Evolutionary conservation across 2,888 invertebrate genomes (phyloP), one percentile per base, ranked within the genome.

Genomic region (Orchestes rusci): DNA sequence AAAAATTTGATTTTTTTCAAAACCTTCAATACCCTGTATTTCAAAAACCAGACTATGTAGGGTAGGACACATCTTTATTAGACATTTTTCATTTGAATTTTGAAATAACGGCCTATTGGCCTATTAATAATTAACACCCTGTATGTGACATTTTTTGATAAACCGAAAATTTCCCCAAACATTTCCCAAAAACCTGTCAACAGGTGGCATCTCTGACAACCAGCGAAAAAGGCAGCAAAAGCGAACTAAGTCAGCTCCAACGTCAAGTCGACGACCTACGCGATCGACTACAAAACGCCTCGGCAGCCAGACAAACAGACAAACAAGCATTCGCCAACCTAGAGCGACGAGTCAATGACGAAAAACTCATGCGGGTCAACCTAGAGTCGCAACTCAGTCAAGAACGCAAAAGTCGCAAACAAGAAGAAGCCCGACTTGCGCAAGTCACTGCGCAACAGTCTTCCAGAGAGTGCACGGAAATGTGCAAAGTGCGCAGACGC

Each of bases 231-330:
- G 74, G 74, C 54, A 70, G 74, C 28, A 77, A 77, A 60, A 76
- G 80, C 56, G 89, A 92, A 67, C 73, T 87, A 59, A 72, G 75
- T 44, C 81, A 82, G 60, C 77, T 91, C 64, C 86, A 87, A 70
- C 82, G 86, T 63, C 89, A 90, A 63, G 84, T 91, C 65, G 91
- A 92, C 59, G 84, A 85, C 63, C 72, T 93, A 57, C 92, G 93
- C 65, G 82, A 82, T 61, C 81, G 84, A 65, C 67, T 92, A 62
- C 84, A 89, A 64, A 82, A 83, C 61, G 69, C 85, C 53, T 76
- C 77, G 45, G 77, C 79, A 52, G 77, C 80, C 53, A 79, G 87
- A 39, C 82, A 85, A 62, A 71, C 80, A 54, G 94, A 90, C 64
- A 82, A 84, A 68, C 82, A 86, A 60, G 79, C 81, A 55, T 73